Conservation (phyloP, 23 tunicate genomes). For the Corella eumyota region DNA sequence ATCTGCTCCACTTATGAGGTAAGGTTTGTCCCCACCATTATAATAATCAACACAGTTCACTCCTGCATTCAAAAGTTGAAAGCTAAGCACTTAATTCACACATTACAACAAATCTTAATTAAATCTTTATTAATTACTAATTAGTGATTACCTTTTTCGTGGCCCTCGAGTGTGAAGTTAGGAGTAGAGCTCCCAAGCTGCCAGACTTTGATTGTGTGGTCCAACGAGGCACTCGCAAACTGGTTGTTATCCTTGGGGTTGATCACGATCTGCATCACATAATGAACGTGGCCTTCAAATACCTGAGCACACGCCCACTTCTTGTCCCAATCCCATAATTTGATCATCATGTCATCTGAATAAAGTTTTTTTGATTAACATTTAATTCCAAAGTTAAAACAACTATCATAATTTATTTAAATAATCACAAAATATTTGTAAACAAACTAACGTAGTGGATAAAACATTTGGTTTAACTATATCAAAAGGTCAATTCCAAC, state of each 20-base stretch:
- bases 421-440: too few relatives aligned
- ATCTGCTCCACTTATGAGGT: constrained; percentile 98
- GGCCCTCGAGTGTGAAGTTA: constrained; percentile 97
- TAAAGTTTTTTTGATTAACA: not conserved
- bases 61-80: constrained; percentile 22
- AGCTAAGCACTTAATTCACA: not conserved
- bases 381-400: too few relatives aligned
- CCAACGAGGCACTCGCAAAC: constrained; percentile 98
- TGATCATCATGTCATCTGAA: constrained; percentile 97
- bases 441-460: too few relatives aligned
- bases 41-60: constrained; percentile 99
- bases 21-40: constrained; percentile 99
- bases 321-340: constrained; percentile 99
- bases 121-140: not conserved
- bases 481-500: too few relatives aligned
- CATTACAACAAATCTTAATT: too few relatives aligned
- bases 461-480: too few relatives aligned
- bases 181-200: constrained; percentile 88
- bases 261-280: constrained; percentile 98
- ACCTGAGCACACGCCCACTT: constrained; percentile 95
- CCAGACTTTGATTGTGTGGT: constrained; percentile 96
- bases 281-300: constrained; percentile 99
- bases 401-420: too few relatives aligned
- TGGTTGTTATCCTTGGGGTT: constrained; percentile 98
- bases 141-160: constrained; percentile 73